Evolutionary conservation across 2,113 vertebrate species (phyloP).

Genomic region (Actenoides hombroni): DNA sequence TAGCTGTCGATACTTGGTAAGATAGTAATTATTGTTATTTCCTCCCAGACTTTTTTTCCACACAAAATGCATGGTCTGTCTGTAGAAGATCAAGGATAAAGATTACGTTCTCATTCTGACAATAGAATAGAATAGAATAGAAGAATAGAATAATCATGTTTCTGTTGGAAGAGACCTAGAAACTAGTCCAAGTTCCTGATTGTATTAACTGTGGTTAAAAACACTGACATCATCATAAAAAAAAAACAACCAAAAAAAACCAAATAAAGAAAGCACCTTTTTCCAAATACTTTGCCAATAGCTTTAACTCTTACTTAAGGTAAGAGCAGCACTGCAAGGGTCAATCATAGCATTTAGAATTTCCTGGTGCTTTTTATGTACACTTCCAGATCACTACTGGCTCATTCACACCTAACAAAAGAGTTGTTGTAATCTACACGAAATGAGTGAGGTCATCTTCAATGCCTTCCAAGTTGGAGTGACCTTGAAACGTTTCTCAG

Average conservation of each 20-base stretch:
- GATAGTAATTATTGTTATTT: not conserved
- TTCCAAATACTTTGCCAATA: not conserved
- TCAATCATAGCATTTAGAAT: not conserved
- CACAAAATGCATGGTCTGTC: not conserved
- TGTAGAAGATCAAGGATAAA: not conserved
- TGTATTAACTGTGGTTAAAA: not conserved
- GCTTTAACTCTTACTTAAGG: not conserved
- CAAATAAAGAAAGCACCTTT: not conserved
- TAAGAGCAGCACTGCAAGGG: not conserved
- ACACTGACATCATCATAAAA: not conserved
- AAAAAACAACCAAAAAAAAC: not conserved
- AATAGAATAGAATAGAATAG: not conserved
- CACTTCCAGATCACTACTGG: not conserved
- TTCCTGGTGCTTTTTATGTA: conserved; percentile 18
- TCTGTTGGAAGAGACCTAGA: not conserved
- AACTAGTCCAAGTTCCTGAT: not conserved
- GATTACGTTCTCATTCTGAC: not conserved
- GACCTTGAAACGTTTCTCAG: not conserved
- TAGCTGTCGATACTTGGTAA: not conserved
- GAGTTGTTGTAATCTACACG: conserved; percentile 4
- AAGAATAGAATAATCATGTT: not conserved
- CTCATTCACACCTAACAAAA: conserved; percentile 44
- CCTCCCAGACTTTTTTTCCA: not conserved
- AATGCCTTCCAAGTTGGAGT: not conserved
- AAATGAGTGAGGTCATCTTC: conserved; percentile 24